Evolutionary conservation across 2,113 vertebrate species (phyloP).

Genomic region (Petroica traversi): DNA sequence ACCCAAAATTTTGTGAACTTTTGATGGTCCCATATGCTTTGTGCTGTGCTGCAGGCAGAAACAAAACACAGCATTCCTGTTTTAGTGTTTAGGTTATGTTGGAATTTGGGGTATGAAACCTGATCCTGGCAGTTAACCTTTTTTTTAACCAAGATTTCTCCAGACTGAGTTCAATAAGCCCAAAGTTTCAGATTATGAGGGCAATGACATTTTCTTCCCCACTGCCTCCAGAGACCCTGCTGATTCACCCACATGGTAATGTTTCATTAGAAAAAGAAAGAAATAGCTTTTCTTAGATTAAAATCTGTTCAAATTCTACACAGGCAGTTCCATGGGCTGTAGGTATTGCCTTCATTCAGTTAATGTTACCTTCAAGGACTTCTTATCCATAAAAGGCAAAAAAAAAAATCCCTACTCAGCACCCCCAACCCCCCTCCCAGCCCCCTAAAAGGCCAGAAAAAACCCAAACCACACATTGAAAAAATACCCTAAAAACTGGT

Average conservation of each 20-base stretch:
- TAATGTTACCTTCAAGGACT: background rate
- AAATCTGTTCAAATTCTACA: background rate
- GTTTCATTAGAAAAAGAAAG: background rate
- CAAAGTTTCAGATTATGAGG: background rate
- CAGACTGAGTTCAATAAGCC: background rate
- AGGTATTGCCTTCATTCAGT: background rate
- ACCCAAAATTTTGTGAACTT: background rate
- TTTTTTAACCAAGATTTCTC: background rate
- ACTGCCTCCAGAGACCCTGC: accelerated
- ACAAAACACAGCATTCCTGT: background rate
- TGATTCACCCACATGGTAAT: accelerated
- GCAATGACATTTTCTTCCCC: background rate
- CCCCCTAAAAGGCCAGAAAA: too few species aligned
- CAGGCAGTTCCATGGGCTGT: background rate
- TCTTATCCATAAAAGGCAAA: background rate
- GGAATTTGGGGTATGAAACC: background rate
- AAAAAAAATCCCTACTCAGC: accelerated
- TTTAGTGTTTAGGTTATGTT: background rate
- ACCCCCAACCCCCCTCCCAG: too few species aligned
- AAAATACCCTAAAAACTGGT: background rate
- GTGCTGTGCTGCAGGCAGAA: background rate
- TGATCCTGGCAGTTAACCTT: background rate
- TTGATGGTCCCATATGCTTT: background rate
- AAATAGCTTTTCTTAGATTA: background rate
- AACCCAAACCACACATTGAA: background rate